These are phyloP conservation scores for Trachops cirrhosus DNA, from an alignment of 2,797 vertebrate species.

Conservation along the genomic window DNA sequence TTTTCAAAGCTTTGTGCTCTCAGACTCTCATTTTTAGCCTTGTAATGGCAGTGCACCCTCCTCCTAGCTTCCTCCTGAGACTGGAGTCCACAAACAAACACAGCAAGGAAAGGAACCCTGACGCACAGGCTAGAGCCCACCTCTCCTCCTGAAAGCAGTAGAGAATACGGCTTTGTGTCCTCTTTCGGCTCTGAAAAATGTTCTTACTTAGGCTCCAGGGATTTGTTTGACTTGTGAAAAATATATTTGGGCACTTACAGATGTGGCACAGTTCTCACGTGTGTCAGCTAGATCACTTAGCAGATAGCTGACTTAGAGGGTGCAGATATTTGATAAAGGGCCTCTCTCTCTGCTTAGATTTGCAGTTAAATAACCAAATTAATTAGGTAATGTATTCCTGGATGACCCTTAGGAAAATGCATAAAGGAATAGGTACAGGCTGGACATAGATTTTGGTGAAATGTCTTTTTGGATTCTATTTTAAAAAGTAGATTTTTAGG, in stretches of 20 bases:
- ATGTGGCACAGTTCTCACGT: not conserved
- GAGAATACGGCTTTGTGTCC: not conserved
- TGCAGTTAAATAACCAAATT: not conserved
- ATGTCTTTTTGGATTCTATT: not conserved
- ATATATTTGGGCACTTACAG: not conserved
- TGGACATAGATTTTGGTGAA: not conserved
- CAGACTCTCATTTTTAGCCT: not conserved
- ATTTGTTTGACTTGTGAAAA: constrained; percentile 23
- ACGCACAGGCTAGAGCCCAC: not conserved
- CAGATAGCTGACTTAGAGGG: not conserved
- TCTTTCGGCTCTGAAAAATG: not conserved
- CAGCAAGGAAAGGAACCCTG: not conserved
- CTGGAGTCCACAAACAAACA: not conserved
- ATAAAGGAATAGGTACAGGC: not conserved
- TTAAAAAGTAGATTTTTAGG: not conserved
- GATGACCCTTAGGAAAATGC: not conserved
- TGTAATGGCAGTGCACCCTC: not conserved
- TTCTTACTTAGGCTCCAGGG: not conserved
- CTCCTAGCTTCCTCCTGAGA: not conserved
- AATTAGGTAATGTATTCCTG: not conserved
- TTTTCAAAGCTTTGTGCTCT: not conserved
- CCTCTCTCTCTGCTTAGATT: not conserved
- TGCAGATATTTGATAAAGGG: not conserved
- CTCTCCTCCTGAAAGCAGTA: not conserved
- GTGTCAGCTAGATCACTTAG: constrained; percentile 8